Evolutionary conservation across 1,140 invertebrate genomes (phyloP), one percentile per base, ranked within the genome.

Genomic region (Drosophila sp.): DNA sequence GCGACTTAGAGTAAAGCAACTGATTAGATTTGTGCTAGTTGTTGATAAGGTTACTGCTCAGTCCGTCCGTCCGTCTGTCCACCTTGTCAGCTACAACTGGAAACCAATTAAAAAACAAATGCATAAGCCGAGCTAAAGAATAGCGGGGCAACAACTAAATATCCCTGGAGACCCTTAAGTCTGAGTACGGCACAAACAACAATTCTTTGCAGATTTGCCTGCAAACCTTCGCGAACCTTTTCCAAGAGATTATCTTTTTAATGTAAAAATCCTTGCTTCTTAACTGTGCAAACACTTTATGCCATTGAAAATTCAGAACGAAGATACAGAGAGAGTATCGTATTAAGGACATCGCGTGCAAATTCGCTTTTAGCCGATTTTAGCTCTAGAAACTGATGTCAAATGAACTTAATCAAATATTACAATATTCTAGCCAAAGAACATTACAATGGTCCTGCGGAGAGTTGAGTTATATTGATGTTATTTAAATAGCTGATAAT

Each of bases 11-110:
- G 56, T 32, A 76, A 74, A 32, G 23, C 56, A 54, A 29, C 54
- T 70, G 66, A 76, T 76, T 76, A 38, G 69, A 76, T 76, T 76
- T 70, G 61, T 73, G 55, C 57, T 66, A 47, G 73, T 67, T 54
- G 54, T 60, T 70, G 62, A 76, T 63, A 58, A 35, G 56, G 56
- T 58, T 38, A 60, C 73, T 58, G 40, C 3, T 35, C 3, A 8
- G 10, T 35, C 33, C 33, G 7, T 35, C 33, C 33, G 33, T 35
- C 33, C 10, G 7, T 38, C 35, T 10, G 10, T 54, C 23, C 66
- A 35, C 54, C 58, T 58, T 64, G 32, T 58, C 32, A 11, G 55
- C 55, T 54, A 32, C 47, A 50, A 50, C 54, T 29, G n/a, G 29
- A 29, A 29, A 32, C 54, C 32, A 58, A 58, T 58, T 58, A 58